Evolutionary conservation across 2,888 invertebrate genomes (phyloP), one percentile per base, ranked within the genome.

Genomic region (Mesorhabditis spiculigera): DNA sequence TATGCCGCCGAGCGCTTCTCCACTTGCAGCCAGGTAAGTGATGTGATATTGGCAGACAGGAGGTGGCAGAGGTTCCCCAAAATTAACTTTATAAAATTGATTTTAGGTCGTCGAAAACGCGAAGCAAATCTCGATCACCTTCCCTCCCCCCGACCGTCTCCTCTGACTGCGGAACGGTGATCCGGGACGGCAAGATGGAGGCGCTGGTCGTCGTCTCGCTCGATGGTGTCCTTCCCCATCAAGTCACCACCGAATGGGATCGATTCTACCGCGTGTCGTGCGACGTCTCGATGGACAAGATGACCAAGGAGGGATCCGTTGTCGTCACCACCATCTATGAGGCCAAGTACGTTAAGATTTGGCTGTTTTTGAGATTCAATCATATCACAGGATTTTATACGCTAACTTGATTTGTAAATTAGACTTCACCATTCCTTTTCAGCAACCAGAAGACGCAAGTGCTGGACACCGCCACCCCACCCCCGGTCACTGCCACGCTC

Each of bases 201-300:
- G 86, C 86, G 6, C 73, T 86, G 44, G 85, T 86, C n/a, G 86
- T 86, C 16, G 86, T 86, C 5, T 86, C 86, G 5, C 72, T 86
- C 61, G 86, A 86, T 67, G 86, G 86, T 58, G 85, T 86, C 5
- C 78, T 86, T 16, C 86, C 86, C 6, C 86, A 86, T 71, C 86
- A 86, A 74, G 83, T 83, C 4, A 86, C 86, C 69, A 86, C 86
- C 61, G 86, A 86, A 75, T 86, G 86, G 86, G 86, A 86, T 76
- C 78, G 86, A 43, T 86, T 86, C 80, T 86, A 86, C 75, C 79
- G 85, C 43, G 84, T 86, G 65, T 80, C 82, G 4, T 86, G 86
- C 71, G 86, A 86, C 71, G 86, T 86, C 10, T 80, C 81, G 3
- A 82, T 86, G 82, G 83, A 85, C 63, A 82, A 83, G 70, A 86